Evolutionary conservation across 2,888 invertebrate species (phyloP).

Genomic region (Bimastos eiseni): DNA sequence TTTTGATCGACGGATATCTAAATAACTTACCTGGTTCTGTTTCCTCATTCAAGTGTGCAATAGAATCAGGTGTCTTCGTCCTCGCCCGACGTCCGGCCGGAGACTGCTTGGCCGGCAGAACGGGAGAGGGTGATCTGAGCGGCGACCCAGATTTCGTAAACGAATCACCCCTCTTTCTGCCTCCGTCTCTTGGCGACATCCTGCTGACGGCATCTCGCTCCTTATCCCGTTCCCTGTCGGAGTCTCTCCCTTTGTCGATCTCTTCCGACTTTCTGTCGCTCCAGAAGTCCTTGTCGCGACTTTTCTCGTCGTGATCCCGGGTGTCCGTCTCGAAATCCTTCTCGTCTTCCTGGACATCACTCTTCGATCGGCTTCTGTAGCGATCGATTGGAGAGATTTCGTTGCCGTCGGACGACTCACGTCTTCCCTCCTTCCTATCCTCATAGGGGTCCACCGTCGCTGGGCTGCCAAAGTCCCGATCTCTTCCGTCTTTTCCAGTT

Average conservation of each 20-base stretch:
- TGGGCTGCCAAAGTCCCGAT: constrained; percentile 18
- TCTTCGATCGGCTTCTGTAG: constrained; percentile 21
- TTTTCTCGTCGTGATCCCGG: constrained; percentile 16
- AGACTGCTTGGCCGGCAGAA: neutral
- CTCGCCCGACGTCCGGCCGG: neutral
- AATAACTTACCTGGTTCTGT: neutral
- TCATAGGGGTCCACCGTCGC: neutral
- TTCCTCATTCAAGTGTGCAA: neutral
- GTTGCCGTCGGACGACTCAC: constrained; percentile 14
- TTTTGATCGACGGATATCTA: neutral
- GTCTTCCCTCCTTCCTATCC: constrained; percentile 3
- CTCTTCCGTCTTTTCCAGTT: neutral
- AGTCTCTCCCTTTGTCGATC: constrained; percentile 15
- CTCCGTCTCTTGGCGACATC: constrained; percentile 15
- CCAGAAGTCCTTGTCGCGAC: constrained; percentile 21
- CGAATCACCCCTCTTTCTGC: constrained; percentile 31
- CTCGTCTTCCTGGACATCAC: neutral
- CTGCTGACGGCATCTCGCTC: neutral
- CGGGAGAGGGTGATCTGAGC: neutral
- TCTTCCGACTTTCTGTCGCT: neutral
- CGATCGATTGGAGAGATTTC: neutral
- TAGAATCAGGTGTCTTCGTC: constrained; percentile 24
- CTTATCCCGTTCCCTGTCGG: neutral
- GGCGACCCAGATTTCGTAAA: constrained; percentile 24
- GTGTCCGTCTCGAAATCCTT: constrained; percentile 22